phyloP scores from a whole-genome alignment of 2,888 invertebrate genomes.

The Pseudolycoriella hygida region DNA sequence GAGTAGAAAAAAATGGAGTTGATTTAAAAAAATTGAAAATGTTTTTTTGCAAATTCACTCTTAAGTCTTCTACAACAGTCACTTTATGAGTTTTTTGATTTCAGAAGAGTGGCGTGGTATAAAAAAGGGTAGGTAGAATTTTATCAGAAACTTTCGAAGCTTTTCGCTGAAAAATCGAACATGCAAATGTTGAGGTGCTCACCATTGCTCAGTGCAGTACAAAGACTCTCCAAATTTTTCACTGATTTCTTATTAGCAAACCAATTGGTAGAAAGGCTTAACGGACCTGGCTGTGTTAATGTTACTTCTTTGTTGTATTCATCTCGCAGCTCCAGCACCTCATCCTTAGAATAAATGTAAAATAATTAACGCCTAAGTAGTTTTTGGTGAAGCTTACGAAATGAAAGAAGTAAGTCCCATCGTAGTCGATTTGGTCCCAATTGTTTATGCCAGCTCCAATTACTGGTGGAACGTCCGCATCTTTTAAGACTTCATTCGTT shows the following conservation, averaged over 20 bases:
- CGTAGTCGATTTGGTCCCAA: slow-evolving; percentile 26
- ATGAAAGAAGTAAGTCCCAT: slow-evolving; percentile 23
- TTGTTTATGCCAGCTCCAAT: slow-evolving; percentile 25
- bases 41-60: too few species aligned
- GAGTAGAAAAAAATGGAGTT: too few species aligned
- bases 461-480: slow-evolving; percentile 24
- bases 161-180: too few species aligned
- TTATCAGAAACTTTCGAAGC: too few species aligned
- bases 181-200: too few species aligned
- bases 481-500: slow-evolving; percentile 27
- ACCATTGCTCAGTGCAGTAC: background rate
- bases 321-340: slow-evolving; percentile 23
- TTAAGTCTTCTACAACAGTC: too few species aligned
- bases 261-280: slow-evolving; percentile 19
- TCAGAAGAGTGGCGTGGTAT: too few species aligned
- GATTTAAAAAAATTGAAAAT: too few species aligned
- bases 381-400: slow-evolving; percentile 12
- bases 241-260: slow-evolving; percentile 15
- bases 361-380: background rate
- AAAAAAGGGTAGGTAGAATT: too few species aligned
- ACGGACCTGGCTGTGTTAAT: slow-evolving; percentile 13
- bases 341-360: slow-evolving; percentile 15
- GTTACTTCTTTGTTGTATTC: slow-evolving; percentile 21
- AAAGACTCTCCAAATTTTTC: slow-evolving; percentile 2
- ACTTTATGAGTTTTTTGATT: too few species aligned